Conservation (phyloP, 2,113 vertebrate species). For the Paraplagusia blochii region DNA sequence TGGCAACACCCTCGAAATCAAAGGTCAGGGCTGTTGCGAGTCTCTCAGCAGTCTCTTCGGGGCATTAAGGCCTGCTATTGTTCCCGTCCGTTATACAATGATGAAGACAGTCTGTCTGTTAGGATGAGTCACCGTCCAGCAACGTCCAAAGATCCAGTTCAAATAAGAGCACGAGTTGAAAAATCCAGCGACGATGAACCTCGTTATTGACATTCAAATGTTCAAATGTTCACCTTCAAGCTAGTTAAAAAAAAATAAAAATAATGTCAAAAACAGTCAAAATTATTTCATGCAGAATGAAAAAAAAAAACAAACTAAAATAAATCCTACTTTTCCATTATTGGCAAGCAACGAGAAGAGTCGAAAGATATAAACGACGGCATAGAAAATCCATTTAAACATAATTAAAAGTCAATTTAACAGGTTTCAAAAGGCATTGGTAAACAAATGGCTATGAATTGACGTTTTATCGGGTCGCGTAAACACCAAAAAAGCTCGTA, state of each 20-base stretch:
- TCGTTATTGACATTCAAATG: neutral
- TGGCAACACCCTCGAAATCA: neutral
- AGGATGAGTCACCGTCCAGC: slow-evolving; percentile 2
- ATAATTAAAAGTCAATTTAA: slow-evolving; percentile 27
- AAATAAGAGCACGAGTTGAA: slow-evolving; percentile 25
- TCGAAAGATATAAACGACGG: slow-evolving; percentile 7
- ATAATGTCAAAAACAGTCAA: slow-evolving; percentile 1
- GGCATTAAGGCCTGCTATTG: too few relatives aligned
- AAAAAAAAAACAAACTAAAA: slow-evolving; percentile 39
- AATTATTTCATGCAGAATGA: slow-evolving; percentile 57
- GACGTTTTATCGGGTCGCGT: slow-evolving; percentile 11
- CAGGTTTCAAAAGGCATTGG: slow-evolving; percentile 23
- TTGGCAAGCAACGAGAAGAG: slow-evolving; percentile 44
- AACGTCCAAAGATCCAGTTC: slow-evolving; percentile 2
- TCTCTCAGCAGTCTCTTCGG: too few relatives aligned
- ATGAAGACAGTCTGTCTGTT: slow-evolving; percentile 18
- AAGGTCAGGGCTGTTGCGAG: too few relatives aligned
- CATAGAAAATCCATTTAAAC: slow-evolving; percentile 21
- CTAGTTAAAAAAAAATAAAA: slow-evolving; percentile 33
- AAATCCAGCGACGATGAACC: slow-evolving; percentile 7
- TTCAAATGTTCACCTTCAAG: slow-evolving; percentile 6
- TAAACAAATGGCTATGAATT: slow-evolving; percentile 6
- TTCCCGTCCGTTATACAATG: neutral
- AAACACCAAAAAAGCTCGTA: slow-evolving; percentile 13
- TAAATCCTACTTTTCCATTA: slow-evolving; percentile 35